Evolutionary conservation across 2,113 vertebrate genomes (phyloP), one percentile per base, ranked within the genome.

Genomic region (Trinectes maculatus): DNA sequence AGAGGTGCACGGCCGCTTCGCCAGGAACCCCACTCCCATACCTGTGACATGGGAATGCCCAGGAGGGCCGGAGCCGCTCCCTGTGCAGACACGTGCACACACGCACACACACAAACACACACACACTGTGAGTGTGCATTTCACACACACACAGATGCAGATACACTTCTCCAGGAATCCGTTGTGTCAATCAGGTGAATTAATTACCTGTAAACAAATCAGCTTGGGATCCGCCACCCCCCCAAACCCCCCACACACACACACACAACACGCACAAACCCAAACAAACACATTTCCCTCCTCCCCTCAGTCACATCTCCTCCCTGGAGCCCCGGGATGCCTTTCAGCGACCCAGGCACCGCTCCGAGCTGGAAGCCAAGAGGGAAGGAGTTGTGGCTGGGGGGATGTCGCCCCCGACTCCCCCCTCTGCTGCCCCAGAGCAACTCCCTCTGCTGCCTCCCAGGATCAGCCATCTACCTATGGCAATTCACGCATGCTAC

Each of bases 131-230:
- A 61, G 47, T 36, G 34, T 62, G 56, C 61, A 80, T 24, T 21
- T 26, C 37, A 40, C n/a, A 42, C 7, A 19, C n/a, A 19, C 39
- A 19, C 8, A 9, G 3, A 18, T 57, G 44, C 36, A 72, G 44
- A 52, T 25, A 59, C 18, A n/a, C n/a, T n/a, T n/a, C n/a, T n/a
- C n/a, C 74, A 24, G 63, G 86, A 91, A 90, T 90, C 89, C 91
- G 90, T 83, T 88, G 85, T 89, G 88, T 91, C 91, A 91, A 91
- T 91, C 90, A 92, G 90, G 89, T 91, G 85, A 92, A 91, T 91
- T 91, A 91, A 92, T 92, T 92, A 91, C 80, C 60, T 49, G 89
- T 90, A 91, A 92, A 91, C 89, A 91, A 91, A 91, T 88, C 87
- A 90, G 89, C 81, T 49, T 82, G 82, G 86, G 79, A 87, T 87